Conservation (phyloP, 2,888 invertebrate genomes). For the Taphrorychus bicolor region DNA sequence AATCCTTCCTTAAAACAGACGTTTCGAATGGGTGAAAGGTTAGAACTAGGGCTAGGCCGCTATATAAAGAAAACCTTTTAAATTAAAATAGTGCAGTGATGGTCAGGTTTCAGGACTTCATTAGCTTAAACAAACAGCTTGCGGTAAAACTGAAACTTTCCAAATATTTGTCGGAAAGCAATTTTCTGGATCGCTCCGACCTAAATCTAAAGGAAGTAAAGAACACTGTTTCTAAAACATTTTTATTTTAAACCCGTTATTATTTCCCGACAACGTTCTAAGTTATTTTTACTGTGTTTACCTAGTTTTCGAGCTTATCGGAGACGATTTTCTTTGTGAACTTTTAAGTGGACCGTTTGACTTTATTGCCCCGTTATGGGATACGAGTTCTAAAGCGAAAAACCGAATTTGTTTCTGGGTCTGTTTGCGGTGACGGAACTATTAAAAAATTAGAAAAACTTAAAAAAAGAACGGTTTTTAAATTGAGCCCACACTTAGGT, state of each 20-base stretch:
- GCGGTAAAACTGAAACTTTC: conserved; percentile 1
- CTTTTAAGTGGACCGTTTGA: conserved; percentile 1
- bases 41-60: background rate
- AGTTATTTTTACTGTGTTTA: conserved; percentile 12
- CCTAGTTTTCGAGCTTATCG: conserved; percentile 5
- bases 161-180: conserved; percentile 19
- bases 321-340: conserved; percentile 5
- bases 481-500: too few relatives aligned
- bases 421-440: too few relatives aligned
- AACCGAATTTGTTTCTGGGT: too few relatives aligned
- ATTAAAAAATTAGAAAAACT: too few relatives aligned
- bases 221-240: conserved; percentile 8
- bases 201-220: conserved; percentile 1
- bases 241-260: conserved; percentile 14
- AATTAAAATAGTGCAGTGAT: background rate
- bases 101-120: conserved; percentile 2
- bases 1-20: background rate
- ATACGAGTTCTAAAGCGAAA: background rate
- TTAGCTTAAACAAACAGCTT: background rate
- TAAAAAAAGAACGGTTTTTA: too few relatives aligned
- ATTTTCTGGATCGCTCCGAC: conserved; percentile 15
- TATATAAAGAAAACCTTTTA: background rate
- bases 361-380: background rate
- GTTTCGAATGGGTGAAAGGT: conserved; percentile 9
- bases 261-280: conserved; percentile 10